Conservation (phyloP, 2,113 vertebrate species). For the Planiliza haematocheilus region DNA sequence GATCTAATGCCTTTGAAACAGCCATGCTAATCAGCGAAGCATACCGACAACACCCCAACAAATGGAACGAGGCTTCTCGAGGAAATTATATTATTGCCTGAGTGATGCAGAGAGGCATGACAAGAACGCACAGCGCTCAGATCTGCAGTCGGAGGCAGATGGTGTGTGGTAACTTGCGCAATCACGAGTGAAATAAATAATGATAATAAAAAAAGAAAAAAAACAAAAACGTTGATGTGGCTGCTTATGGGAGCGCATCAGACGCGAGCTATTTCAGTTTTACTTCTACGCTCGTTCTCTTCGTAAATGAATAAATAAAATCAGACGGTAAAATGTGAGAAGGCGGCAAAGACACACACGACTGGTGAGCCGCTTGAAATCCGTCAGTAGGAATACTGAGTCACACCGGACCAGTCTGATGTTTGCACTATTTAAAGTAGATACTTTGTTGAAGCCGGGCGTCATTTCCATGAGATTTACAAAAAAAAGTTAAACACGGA, state of each 20-base stretch:
- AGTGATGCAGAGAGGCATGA: background rate
- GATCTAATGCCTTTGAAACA: slow-evolving; percentile 19
- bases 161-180: background rate
- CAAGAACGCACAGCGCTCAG: background rate
- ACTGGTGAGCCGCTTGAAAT: slow-evolving; percentile 7
- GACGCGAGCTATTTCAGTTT: background rate
- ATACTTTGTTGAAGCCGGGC: background rate
- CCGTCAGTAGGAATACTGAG: slow-evolving; percentile 1
- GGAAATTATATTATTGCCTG: slow-evolving; percentile 6
- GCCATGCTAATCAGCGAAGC: slow-evolving; percentile 10
- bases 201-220: no score
- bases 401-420: background rate
- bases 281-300: slow-evolving; percentile 1
- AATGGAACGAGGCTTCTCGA: slow-evolving; percentile 4
- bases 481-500: slow-evolving; percentile 10
- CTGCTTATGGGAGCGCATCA: background rate
- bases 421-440: background rate
- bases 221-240: slow-evolving; percentile 11
- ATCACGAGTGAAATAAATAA: background rate
- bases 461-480: slow-evolving; percentile 8
- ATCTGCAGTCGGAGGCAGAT: background rate
- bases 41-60: background rate
- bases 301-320: slow-evolving; percentile 3
- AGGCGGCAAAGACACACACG: slow-evolving; percentile 4
- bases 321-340: slow-evolving; percentile 12